Evolutionary conservation across 2,888 invertebrate genomes (phyloP).

Genomic region (Ormyrus thymus): DNA sequence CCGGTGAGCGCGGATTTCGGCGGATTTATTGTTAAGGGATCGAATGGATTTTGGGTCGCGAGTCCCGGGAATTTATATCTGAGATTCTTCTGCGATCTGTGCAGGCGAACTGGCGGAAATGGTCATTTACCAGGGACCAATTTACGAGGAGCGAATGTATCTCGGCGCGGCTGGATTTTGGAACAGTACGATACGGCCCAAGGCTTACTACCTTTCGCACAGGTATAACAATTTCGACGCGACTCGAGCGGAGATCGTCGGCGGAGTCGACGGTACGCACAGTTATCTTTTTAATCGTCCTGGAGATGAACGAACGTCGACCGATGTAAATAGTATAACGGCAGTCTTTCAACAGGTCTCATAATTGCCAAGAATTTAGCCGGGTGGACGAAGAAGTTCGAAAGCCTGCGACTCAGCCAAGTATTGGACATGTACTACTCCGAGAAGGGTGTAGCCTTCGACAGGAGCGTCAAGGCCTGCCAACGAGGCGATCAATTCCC

Average conservation of each 20-base stretch:
- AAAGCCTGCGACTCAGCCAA: slow-evolving; percentile 79
- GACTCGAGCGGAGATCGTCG: slow-evolving; percentile 82
- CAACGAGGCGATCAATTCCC: slow-evolving; percentile 76
- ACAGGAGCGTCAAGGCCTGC: slow-evolving; percentile 78
- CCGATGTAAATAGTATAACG: background rate
- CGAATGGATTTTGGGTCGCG: background rate
- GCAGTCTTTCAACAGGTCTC: slow-evolving; percentile 73
- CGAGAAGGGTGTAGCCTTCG: slow-evolving; percentile 78
- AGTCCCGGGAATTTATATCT: background rate
- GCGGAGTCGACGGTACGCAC: slow-evolving; percentile 81
- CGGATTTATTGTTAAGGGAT: background rate
- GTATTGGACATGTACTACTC: slow-evolving; percentile 83
- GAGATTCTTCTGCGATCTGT: background rate
- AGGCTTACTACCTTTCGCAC: slow-evolving; percentile 77
- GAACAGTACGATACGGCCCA: slow-evolving; percentile 81
- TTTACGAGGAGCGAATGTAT: slow-evolving; percentile 75
- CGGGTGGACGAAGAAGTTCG: slow-evolving; percentile 76
- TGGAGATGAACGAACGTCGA: background rate
- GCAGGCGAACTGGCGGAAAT: slow-evolving; percentile 82
- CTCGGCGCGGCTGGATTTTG: slow-evolving; percentile 79
- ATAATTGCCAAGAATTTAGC: slow-evolving; percentile 77
- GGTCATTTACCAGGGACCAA: slow-evolving; percentile 80
- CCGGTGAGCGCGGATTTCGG: slow-evolving; percentile 72
- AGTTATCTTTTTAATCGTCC: no score
- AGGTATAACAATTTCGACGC: slow-evolving; percentile 79